Evolutionary conservation across 2,113 vertebrate species (phyloP).

Genomic region (Galbula dea): DNA sequence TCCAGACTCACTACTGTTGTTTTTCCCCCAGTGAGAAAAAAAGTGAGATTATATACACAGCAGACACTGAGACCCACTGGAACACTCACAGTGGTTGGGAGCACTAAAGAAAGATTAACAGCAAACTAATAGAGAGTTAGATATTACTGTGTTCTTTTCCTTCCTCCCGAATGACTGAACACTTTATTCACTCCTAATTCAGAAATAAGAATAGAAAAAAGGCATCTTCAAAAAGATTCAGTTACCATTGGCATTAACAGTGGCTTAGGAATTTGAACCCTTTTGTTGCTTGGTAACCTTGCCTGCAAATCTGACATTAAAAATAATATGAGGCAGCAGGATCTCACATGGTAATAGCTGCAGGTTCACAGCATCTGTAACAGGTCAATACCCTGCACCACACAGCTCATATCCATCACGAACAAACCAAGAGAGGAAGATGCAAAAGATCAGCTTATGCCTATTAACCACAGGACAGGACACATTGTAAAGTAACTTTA

Average conservation of each 20-base stretch:
- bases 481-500: neutral
- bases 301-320: neutral
- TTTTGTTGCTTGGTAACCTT: neutral
- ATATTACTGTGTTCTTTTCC: neutral
- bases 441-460: neutral
- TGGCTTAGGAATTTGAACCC: neutral
- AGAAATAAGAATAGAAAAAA: neutral
- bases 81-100: neutral
- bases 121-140: neutral
- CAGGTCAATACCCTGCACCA: neutral
- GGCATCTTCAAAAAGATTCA: neutral
- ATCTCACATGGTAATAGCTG: neutral
- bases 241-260: neutral
- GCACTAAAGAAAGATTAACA: neutral
- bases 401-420: neutral
- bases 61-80: neutral
- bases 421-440: neutral
- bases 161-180: neutral
- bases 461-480: neutral
- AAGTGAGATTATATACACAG: neutral
- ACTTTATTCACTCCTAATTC: neutral
- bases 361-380: neutral
- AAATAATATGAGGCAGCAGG: neutral
- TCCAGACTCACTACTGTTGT: neutral
- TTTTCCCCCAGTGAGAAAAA: neutral